These are phyloP conservation scores for Gobio gobio DNA, from an alignment of 2,113 vertebrate species.

Conservation along the genomic window DNA sequence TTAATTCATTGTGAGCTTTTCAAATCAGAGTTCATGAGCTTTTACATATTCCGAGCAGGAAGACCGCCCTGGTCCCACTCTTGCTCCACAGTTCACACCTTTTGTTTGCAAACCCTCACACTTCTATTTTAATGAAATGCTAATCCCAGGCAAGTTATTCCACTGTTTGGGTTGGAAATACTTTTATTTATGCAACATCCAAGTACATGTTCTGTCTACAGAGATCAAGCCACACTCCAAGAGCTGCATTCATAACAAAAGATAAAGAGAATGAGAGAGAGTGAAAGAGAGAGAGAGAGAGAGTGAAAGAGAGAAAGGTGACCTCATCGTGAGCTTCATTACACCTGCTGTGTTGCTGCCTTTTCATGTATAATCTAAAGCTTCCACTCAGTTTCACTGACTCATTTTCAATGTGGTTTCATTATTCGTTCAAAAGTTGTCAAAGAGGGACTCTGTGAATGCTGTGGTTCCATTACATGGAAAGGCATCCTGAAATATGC, in stretches of 20 bases:
- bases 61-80: constrained; percentile 33
- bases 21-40: constrained; percentile 35
- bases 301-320: constrained; percentile 66
- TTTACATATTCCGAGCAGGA: constrained; percentile 52
- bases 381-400: constrained; percentile 27
- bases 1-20: constrained; percentile 49
- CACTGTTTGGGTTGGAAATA: constrained; percentile 65
- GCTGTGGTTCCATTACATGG: not conserved
- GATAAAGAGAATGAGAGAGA: constrained; percentile 57
- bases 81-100: constrained; percentile 57
- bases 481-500: not conserved
- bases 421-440: constrained; percentile 19
- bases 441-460: constrained; percentile 14
- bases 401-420: not conserved
- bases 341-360: constrained; percentile 47
- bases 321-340: constrained; percentile 66
- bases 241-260: constrained; percentile 60
- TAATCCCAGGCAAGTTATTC: constrained; percentile 68
- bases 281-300: constrained; percentile 57
- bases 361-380: constrained; percentile 57
- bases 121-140: constrained; percentile 70
- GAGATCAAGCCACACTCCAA: constrained; percentile 63
- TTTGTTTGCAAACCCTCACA: constrained; percentile 60
- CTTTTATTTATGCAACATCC: constrained; percentile 76
- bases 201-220: constrained; percentile 65